Evolutionary conservation across 2,888 invertebrate species (phyloP).

Genomic region (Notocelia uddmanniana): DNA sequence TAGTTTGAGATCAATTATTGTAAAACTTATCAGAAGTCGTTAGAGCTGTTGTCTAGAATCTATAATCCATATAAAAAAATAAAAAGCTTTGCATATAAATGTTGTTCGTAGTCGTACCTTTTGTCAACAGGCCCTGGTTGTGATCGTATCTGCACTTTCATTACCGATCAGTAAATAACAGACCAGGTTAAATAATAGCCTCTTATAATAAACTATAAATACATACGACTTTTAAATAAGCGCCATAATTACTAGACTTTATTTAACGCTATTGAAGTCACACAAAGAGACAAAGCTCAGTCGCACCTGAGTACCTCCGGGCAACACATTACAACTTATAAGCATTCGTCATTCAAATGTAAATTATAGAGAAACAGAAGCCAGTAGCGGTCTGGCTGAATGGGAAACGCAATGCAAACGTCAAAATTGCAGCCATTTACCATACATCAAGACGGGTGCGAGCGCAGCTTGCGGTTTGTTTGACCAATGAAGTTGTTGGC

Average conservation of each 20-base stretch:
- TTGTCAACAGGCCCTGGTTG: not conserved
- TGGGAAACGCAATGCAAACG: conserved; percentile 67
- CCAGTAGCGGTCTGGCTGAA: conserved; percentile 62
- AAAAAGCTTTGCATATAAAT: too few relatives aligned
- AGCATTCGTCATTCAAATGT: conserved; percentile 63
- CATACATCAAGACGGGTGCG: conserved; percentile 67
- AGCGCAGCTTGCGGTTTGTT: conserved; percentile 69
- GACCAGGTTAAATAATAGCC: not conserved
- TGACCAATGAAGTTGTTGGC: conserved; percentile 79
- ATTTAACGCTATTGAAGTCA: conserved; percentile 18
- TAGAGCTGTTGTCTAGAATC: too few relatives aligned
- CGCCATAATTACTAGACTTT: conserved; percentile 28
- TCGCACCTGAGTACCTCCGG: conserved; percentile 39
- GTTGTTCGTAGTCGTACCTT: too few relatives aligned
- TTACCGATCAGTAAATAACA: conserved; percentile 5
- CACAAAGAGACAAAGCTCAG: conserved; percentile 18
- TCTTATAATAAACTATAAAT: not conserved
- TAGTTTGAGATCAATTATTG: too few relatives aligned
- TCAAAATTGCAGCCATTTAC: conserved; percentile 75
- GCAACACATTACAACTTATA: conserved; percentile 54
- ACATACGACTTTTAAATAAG: conserved; percentile 11
- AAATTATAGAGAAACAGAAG: conserved; percentile 71
- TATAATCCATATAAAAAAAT: too few relatives aligned
- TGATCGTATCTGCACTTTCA: conserved; percentile 2
- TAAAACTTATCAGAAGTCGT: too few relatives aligned